Evolutionary conservation across 2,113 vertebrate species (phyloP), one percentile per base, ranked within the genome.

Genomic region (Noturus placidus): DNA sequence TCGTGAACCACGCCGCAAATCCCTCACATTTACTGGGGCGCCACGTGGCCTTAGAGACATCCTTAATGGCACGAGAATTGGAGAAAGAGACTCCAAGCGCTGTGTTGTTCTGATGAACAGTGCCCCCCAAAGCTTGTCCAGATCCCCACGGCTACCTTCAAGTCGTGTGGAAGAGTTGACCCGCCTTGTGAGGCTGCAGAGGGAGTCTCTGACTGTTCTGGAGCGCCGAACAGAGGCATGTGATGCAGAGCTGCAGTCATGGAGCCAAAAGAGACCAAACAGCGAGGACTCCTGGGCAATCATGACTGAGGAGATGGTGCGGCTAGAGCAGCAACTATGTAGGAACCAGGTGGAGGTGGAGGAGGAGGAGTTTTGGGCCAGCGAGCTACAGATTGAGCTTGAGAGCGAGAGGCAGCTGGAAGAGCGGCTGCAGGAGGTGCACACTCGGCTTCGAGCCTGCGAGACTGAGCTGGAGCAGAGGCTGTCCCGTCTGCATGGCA

Each of bases 281-380:
- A 4, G 93, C 65, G 13, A 85, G 87, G 92, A 88, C 25, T 92
- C 90, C 85, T 90, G 92, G 93, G 63, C 52, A 50, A 94, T 89
- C 87, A 88, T 97, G 87, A 95, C 96, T 59, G 97, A 98, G 25
- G 98, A 99, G 91, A 96, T 99, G 38, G 89, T 96, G 61, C 96
- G 94, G 85, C 93, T 99, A 57, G 97, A 99, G 93, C 97, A 97
- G 89, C 96, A 96, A 91, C 95, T 99, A 93, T 97, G 96, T 91
- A 96, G 96, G 91, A 99, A 97, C 0, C 96, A 97, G 67, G 96
- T 98, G 35, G 98, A 99, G 94, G 99, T 99, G 2, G 97, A 99
- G 88, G 98, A 99, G 89, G 97, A 99, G 86, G 98, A 99, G 89
- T 99, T 99, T 91, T 99, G 98, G 98, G 97, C 98, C 88, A 99